phyloP scores from a whole-genome alignment of 2,888 invertebrate genomes.

The Myathropa florea region DNA sequence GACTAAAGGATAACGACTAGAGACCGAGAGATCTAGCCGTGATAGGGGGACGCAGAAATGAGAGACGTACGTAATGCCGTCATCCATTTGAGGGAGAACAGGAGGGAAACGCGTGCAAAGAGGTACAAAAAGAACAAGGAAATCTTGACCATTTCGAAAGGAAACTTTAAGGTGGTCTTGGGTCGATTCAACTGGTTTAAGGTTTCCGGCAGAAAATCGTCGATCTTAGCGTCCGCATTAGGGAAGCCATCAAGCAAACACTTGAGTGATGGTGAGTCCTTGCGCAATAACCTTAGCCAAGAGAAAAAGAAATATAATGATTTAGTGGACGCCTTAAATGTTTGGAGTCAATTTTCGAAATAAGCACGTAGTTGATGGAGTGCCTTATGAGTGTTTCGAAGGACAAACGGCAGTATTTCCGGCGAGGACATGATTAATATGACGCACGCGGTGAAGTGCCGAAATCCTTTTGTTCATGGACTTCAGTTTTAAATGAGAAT shows the following conservation, averaged over 20 bases:
- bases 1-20: constrained; percentile 41
- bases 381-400: not conserved
- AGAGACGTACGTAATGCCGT: not conserved
- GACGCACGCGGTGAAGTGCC: not conserved
- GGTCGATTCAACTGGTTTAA: not conserved
- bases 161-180: not conserved
- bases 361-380: not conserved
- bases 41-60: not conserved
- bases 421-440: not conserved
- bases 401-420: not conserved
- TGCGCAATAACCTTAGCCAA: not conserved
- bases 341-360: not conserved
- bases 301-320: not conserved
- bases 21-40: not conserved
- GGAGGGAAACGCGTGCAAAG: not conserved
- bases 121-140: not conserved
- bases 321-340: not conserved
- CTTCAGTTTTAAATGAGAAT: not conserved
- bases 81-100: not conserved
- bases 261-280: not conserved
- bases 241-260: not conserved
- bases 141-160: not conserved
- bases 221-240: not conserved
- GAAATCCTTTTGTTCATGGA: not conserved
- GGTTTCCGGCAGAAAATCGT: not conserved